Evolutionary conservation across 2,797 vertebrate species (phyloP).

Genomic region (Falco berigora): DNA sequence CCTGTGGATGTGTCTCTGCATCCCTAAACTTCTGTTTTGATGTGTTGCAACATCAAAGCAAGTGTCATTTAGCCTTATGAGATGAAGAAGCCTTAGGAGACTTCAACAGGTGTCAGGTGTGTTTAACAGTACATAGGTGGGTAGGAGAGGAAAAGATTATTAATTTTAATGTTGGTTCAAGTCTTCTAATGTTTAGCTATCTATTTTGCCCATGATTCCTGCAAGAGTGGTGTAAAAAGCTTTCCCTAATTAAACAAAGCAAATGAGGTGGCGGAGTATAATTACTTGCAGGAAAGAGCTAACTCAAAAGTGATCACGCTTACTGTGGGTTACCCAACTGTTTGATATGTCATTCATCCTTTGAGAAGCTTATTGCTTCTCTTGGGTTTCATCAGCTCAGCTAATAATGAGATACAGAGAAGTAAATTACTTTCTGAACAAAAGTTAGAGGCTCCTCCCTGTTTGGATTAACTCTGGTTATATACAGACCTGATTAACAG

Average conservation of each 20-base stretch:
- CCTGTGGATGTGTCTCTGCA: fast-evolving
- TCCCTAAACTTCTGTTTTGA: not conserved
- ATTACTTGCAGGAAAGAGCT: not conserved
- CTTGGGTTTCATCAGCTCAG: not conserved
- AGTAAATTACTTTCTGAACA: not conserved
- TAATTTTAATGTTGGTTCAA: not conserved
- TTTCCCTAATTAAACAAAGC: not conserved
- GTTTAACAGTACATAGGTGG: fast-evolving
- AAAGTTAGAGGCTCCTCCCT: not conserved
- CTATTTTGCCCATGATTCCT: not conserved
- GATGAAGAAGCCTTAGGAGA: no score
- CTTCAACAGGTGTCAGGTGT: not conserved
- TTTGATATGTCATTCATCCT: not conserved
- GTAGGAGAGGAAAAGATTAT: not conserved
- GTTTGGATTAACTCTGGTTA: not conserved
- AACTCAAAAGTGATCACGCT: not conserved
- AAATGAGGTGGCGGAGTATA: not conserved
- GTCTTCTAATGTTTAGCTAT: not conserved
- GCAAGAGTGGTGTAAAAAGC: not conserved
- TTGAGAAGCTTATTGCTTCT: not conserved
- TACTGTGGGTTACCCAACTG: not conserved
- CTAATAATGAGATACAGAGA: not conserved
- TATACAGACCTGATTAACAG: not conserved
- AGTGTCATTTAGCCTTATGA: not conserved
- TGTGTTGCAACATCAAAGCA: not conserved